Evolutionary conservation across 2,888 invertebrate species (phyloP), one percentile per base, ranked within the genome.

Genomic region (Xylota segnis): DNA sequence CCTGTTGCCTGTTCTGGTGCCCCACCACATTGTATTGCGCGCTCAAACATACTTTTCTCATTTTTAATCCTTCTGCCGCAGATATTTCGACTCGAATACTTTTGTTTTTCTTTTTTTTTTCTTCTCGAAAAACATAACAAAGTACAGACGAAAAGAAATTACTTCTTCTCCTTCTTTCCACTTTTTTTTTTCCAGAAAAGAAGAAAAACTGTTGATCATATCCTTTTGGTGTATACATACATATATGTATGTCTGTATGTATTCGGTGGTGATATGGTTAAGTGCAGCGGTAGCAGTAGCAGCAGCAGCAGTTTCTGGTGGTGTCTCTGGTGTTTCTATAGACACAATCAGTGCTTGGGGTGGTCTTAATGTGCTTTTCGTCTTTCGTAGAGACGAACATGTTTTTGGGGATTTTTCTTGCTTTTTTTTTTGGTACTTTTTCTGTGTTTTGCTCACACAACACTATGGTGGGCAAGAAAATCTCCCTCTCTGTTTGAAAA

Each of bases 51-150:
- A 86, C 81, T 86, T 86, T 77, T 81, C 81, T 86, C 76, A 76
- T 72, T 81, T 82, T 86, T 86, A 86, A 86, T 86, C 86, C 86
- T 86, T 81, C 76, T 82, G 76, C 72, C 68, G 86, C 82, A 82
- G 82, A 86, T 86, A 77, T 77, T 86, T 82, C 58, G 63, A 59
- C 37, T 68, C 32, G 47, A 52, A 16, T 66, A 23, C 23, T 32
- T 65, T 45, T 32, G 12, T 63, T 50, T 54, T 50, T 50, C 4
- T 32, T 27, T 47, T 59, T 56, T 65, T 61, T 16, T 40, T 47
- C 29, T 32, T 10, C 23, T n/a, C 23, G n/a, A 50, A 66, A 68
- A 65, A 32, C 40, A 59, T 45, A 72, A 61, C 32, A 61, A 56
- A 68, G 63, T 59, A 79, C 58, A 63, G 52, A 71, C 75, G 59